phyloP scores from a whole-genome alignment of 2,797 vertebrate species.

The Oreortyx pictus region DNA sequence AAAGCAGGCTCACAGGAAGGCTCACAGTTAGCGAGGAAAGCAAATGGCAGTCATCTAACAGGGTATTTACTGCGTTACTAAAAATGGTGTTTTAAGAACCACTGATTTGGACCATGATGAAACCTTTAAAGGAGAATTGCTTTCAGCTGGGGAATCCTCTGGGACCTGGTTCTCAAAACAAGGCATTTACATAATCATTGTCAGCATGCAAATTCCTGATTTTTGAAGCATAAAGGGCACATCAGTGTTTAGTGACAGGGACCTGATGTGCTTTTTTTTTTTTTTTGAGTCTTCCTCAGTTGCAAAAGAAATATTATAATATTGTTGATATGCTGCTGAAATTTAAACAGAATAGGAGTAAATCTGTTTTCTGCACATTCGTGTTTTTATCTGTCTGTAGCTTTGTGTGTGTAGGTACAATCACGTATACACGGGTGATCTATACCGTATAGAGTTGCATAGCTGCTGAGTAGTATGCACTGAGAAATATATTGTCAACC shows the following conservation, averaged over 20 bases:
- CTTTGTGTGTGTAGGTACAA: background rate
- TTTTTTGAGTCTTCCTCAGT: background rate
- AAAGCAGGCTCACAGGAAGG: background rate
- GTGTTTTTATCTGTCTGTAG: background rate
- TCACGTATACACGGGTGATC: background rate
- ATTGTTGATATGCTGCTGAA: background rate
- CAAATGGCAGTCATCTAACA: background rate
- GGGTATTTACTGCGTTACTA: background rate
- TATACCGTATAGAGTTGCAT: background rate
- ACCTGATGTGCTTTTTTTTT: no score
- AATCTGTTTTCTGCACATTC: background rate
- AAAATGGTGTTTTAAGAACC: background rate
- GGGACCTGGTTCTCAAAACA: slow-evolving; percentile 47
- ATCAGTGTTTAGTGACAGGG: slow-evolving; percentile 26
- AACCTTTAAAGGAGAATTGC: slow-evolving; percentile 57
- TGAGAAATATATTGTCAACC: slow-evolving; percentile 41
- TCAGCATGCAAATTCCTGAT: slow-evolving; percentile 54
- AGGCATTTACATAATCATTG: slow-evolving; percentile 56
- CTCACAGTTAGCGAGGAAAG: background rate
- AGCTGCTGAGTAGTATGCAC: background rate
- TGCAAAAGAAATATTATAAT: background rate
- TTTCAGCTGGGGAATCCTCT: slow-evolving; percentile 44
- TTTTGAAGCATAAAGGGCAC: slow-evolving; percentile 54
- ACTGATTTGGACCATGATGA: slow-evolving; percentile 27
- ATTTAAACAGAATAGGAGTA: background rate